Evolutionary conservation across 2,113 vertebrate species (phyloP), one percentile per base, ranked within the genome.

Genomic region (Cisticola juncidis): DNA sequence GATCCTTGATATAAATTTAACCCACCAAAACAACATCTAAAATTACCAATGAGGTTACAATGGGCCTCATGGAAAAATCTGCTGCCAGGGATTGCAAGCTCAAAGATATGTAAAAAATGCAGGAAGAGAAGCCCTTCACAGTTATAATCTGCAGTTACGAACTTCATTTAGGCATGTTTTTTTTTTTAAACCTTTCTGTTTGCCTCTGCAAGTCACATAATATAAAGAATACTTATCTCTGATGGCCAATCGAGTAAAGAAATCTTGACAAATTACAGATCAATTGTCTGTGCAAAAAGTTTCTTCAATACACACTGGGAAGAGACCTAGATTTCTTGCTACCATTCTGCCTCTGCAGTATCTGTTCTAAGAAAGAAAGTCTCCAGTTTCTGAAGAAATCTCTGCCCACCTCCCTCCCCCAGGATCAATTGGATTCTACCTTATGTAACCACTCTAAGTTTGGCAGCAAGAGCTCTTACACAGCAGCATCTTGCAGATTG

Each of bases 321-420:
- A 57, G 38, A 92, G 54, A 92, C 62, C 70, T 65, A 88, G 42
- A 92, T 86, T 80, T 42, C 70, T 53, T 57, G 48, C 16, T 86
- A 35, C 29, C 40, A 7, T 79, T 84, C 56, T 86, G 58, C 50
- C 54, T 93, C 64, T 86, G 60, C 24, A 2, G 42, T 77, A 7
- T 57, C 35, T 31, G 54, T 86, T 92, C 76, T 28, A 20, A 86
- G 36, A 81, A 62, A 45, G 10, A 15, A 70, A 82, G 13, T 6
- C 64, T 86, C 17, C 22, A n/a, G 64, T 42, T 94, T 50, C 71
- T 80, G 54, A 83, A 88, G 40, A 71, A 77, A 57, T 58, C 68
- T 81, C 86, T 90, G 47, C 95, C 68, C 51, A 86, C 90, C 45
- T 81, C 5, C 79, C 36, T 93, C 82, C 74, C 66, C 57, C 81